Evolutionary conservation across 1,140 invertebrate genomes (phyloP), one percentile per base, ranked within the genome.

Genomic region (Zophobas morio): DNA sequence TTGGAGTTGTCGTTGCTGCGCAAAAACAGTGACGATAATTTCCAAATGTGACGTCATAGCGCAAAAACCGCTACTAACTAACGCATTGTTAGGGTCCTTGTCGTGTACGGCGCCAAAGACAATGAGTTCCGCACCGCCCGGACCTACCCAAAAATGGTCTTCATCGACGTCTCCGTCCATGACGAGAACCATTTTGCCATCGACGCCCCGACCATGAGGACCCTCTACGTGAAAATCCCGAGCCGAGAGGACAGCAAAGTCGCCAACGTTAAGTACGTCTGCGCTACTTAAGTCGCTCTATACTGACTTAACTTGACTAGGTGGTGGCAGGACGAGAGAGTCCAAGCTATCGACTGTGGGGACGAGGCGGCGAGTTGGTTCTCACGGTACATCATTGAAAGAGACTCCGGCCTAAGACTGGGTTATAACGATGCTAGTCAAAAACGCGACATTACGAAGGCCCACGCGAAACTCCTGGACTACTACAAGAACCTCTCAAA

Each of bases 301-400:
- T 39, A 35, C 6, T 5, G 20, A 49, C 32, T 49, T 70, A 20
- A 46, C n/a, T 37, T 56, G 33, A 57, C 47, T 34, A 71, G 49
- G 49, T 32, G 80, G n/a, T 80, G 80, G 57, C 76, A 76, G 20
- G 60, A 77, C 1, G 85, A 87, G 76, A 73, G 86, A 0, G 84
- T 91, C 1, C 82, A 87, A 32, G 88, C 87, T 0, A 87, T 89
- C 51, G 91, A 92, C 76, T 92, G 91, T 72, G 91, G 92, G 20
- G 88, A 90, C 57, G 90, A 91, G 76, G 87, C 87, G 33, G 90
- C 91, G 1, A 84, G 84, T 6, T 92, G 91, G 91, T 83, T 92
- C 70, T 92, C 91, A 0, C 85, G 89, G 54, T 90, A 88, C 77
- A 85, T 92, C 70, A 81, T 91, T 1, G 86, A 88, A 66, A 86